Base-by-base conservation (phyloP, 2,888 invertebrate genomes). In the Amblyjoppa fuscipennis region DNA sequence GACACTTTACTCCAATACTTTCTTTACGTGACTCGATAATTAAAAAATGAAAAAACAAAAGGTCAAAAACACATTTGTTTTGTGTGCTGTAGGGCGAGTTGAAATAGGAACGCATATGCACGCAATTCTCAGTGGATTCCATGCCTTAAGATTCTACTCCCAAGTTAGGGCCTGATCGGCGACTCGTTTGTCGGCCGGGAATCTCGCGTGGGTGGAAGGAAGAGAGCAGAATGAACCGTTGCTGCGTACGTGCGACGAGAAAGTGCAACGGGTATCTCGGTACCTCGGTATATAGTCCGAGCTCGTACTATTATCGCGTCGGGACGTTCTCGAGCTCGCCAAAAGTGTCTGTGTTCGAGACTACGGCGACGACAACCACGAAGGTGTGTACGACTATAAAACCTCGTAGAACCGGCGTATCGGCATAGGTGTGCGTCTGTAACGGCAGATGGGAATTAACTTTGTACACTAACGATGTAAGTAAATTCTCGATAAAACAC, bases 191-290 rank as follows among this genome's bases (percentile, higher is more conserved):
- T 71, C 59, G 71, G 75, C 28, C 59, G 49, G 56, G 71, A 76
- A 66, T 68, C 74, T 5, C 80, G 73, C 80, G 85, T 87, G 83
- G 88, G 88, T 88, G 87, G 89, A 87, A 81, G 83, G 71, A 88
- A 81, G 71, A 86, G 84, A 84, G 80, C 76, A 71, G 83, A 85
- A 78, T 31, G 68, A 79, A 90, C 89, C 89, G 89, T 90, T 89
- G 68, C 66, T 83, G 89, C 88, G 89, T 91, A 89, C 89, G 89
- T 89, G 88, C 87, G 83, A 75, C 89, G 90, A 88, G 91, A 91
- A 90, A 91, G 89, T 91, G 88, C 89, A 89, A 84, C 80, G 84
- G 59, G 84, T 81, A 34, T 84, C 79, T 73, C 71, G 71, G 28
- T 56, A 38, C 41, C 76, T 16, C 25, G 70, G 64, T 20, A 73